A percentile compares a stretch with the other conserved stretches of the same genome.
Conservation (phyloP, 1,140 invertebrate species). For the Nilaparvata lugens region DNA sequence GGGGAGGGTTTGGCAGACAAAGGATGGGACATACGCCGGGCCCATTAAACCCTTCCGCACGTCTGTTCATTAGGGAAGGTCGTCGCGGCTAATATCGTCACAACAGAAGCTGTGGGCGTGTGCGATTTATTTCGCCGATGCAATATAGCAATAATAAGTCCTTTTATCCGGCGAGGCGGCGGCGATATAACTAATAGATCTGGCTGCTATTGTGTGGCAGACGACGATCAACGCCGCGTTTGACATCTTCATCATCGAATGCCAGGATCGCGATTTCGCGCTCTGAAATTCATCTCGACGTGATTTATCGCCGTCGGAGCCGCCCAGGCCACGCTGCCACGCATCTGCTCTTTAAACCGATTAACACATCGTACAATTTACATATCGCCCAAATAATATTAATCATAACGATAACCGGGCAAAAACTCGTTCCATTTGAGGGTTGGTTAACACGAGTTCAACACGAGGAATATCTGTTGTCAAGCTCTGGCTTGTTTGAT, state of each 20-base stretch:
- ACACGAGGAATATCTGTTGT: no score
- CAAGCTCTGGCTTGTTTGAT: no score
- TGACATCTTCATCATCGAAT: not conserved
- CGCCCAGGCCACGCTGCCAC: not conserved
- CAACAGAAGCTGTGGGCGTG: not conserved
- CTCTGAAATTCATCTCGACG: no score
- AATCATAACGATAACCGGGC: not conserved
- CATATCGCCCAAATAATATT: not conserved
- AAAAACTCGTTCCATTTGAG: no score
- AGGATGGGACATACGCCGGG: not conserved
- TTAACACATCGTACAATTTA: conserved; percentile 1
- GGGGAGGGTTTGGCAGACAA: not conserved
- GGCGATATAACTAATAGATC: conserved; percentile 2
- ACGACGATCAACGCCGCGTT: not conserved
- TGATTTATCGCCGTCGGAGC: no score
- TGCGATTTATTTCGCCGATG: not conserved
- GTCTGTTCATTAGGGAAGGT: not conserved
- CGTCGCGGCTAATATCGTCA: not conserved
- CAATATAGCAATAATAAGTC: no score
- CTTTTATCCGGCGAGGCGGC: no score
- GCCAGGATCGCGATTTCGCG: no score
- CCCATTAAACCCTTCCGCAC: conserved; percentile 1
- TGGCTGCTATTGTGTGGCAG: not conserved
- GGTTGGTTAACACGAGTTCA: no score
- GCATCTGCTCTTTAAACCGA: conserved; percentile 1